These are phyloP conservation scores for Euphonia xanthogaster DNA, from an alignment of 2,797 vertebrate species.

Conservation along the genomic window DNA sequence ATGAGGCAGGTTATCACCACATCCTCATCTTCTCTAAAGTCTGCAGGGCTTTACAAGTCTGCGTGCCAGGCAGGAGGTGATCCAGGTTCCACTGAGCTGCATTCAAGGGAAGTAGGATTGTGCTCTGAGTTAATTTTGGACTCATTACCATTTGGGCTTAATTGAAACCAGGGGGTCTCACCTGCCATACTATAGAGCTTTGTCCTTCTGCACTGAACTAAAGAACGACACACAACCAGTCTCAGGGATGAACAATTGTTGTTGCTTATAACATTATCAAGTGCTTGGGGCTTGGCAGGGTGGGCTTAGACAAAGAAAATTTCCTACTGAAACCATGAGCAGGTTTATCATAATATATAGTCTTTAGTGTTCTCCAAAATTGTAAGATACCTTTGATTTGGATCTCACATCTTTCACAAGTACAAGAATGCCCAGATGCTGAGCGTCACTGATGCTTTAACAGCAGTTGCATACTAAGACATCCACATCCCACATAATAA, in stretches of 20 bases:
- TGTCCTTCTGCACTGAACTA: not conserved
- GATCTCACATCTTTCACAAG: not conserved
- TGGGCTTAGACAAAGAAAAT: not conserved
- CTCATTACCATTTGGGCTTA: fast-evolving
- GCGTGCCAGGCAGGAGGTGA: not conserved
- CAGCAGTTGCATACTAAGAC: not conserved
- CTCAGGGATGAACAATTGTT: not conserved
- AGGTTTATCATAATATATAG: not conserved
- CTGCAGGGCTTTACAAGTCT: not conserved
- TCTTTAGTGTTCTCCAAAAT: not conserved
- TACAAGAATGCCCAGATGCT: not conserved
- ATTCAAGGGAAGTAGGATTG: not conserved
- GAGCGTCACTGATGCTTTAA: not conserved
- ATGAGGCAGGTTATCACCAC: not conserved
- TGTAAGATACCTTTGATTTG: not conserved
- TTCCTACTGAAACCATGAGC: not conserved
- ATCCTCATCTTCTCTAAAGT: not conserved
- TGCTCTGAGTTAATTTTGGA: not conserved
- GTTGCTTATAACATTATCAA: not conserved
- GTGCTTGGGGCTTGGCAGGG: not conserved
- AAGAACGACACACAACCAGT: not conserved
- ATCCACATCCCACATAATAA: not conserved
- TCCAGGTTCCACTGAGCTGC: not conserved
- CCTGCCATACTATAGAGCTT: not conserved
- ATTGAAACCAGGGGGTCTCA: not conserved